Evolutionary conservation across 2,113 vertebrate genomes (phyloP).

Genomic region (Pachycephala philippinensis): DNA sequence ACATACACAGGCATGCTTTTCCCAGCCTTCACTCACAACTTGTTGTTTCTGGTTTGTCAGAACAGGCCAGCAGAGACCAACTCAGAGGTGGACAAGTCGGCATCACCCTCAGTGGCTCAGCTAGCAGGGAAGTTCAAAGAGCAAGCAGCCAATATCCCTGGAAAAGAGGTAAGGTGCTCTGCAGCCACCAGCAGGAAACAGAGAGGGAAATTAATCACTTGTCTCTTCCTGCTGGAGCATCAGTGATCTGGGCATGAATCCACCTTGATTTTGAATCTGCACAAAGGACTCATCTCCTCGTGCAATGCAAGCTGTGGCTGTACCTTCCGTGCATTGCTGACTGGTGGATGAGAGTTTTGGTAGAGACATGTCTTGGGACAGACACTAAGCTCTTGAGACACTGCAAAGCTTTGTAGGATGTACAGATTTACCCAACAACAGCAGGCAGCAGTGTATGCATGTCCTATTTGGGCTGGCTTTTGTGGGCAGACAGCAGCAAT

Average conservation of each 20-base stretch:
- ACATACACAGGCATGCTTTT: neutral
- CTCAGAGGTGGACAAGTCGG: constrained; percentile 56
- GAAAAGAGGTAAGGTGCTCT: constrained; percentile 73
- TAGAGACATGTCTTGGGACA: neutral
- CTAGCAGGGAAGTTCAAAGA: constrained; percentile 76
- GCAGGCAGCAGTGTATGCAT: neutral
- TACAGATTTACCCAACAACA: neutral
- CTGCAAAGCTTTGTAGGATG: neutral
- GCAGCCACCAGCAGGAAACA: neutral
- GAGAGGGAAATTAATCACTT: neutral
- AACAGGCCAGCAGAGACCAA: constrained; percentile 61
- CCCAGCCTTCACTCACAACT: neutral
- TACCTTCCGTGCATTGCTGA: neutral
- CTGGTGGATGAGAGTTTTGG: neutral
- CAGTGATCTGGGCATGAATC: neutral
- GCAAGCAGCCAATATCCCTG: constrained; percentile 53
- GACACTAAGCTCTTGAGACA: neutral
- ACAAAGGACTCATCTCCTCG: neutral
- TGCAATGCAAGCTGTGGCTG: neutral
- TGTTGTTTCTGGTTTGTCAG: constrained; percentile 51
- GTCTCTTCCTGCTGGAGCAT: neutral
- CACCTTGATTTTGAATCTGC: neutral
- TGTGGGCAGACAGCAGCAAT: neutral
- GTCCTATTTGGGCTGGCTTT: neutral
- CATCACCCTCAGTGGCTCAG: constrained; percentile 73